Conservation (phyloP, 2,797 vertebrate genomes). For the Sebastes reedi region DNA sequence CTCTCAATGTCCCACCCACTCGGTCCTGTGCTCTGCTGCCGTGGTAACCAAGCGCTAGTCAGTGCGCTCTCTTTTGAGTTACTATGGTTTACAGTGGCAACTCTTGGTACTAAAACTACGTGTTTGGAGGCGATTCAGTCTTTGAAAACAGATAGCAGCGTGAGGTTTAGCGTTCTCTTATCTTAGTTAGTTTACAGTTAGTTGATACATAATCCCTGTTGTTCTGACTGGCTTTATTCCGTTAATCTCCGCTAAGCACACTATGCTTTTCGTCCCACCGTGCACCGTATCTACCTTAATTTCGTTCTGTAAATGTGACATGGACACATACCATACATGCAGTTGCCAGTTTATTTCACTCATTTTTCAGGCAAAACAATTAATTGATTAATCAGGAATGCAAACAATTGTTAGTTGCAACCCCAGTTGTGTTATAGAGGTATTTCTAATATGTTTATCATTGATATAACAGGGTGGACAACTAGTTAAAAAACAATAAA, state of each 20-base stretch:
- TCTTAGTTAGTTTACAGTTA: not conserved
- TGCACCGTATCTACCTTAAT: not conserved
- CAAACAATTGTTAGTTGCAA: not conserved
- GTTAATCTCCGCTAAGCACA: not conserved
- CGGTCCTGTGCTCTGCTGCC: slow-evolving; percentile 29
- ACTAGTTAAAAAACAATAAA: not conserved
- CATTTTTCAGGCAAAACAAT: no score
- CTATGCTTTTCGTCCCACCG: accelerated
- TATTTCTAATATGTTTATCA: not conserved
- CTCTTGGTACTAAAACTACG: slow-evolving; percentile 12
- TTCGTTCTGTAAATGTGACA: not conserved
- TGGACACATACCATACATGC: no score
- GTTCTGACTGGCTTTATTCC: not conserved
- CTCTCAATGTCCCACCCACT: slow-evolving; percentile 11
- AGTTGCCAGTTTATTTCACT: not conserved
- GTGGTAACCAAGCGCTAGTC: slow-evolving; percentile 49
- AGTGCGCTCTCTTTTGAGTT: not conserved
- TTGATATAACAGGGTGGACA: not conserved
- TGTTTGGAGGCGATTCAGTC: slow-evolving; percentile 7
- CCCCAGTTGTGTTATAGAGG: not conserved
- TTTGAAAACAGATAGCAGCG: slow-evolving; percentile 11
- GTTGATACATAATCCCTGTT: not conserved
- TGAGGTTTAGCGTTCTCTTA: not conserved
- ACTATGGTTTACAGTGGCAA: slow-evolving; percentile 20
- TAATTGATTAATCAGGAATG: no score